Evolutionary conservation across 2,113 vertebrate species (phyloP).

Genomic region (Otocyon megalotis): DNA sequence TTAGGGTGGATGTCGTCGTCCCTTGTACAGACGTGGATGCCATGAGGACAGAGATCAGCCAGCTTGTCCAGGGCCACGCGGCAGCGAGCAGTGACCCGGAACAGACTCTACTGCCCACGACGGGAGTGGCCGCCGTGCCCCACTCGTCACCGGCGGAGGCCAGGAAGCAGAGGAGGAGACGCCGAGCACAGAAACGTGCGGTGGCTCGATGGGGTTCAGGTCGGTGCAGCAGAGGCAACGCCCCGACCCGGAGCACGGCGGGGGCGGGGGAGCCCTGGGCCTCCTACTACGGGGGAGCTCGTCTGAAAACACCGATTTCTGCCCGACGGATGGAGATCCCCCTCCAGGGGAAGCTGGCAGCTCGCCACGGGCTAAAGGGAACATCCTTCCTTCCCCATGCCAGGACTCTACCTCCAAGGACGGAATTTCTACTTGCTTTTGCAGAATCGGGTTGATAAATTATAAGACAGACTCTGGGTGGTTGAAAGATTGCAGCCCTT

Average conservation of each 20-base stretch:
- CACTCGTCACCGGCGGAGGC: not conserved
- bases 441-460: slow-evolving; percentile 44
- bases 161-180: not conserved
- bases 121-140: not conserved
- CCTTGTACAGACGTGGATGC: not conserved
- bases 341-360: not conserved
- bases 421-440: not conserved
- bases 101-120: not conserved
- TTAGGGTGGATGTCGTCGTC: not conserved
- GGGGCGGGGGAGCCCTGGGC: not conserved
- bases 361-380: not conserved
- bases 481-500: slow-evolving; percentile 34
- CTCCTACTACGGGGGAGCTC: not conserved
- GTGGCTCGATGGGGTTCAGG: not conserved
- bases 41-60: not conserved
- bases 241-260: not conserved
- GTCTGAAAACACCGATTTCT: not conserved
- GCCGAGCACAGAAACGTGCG: not conserved
- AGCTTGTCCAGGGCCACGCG: not conserved
- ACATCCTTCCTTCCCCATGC: not conserved
- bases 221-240: not conserved
- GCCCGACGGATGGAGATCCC: not conserved
- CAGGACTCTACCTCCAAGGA: not conserved
- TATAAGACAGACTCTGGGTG: slow-evolving; percentile 11
- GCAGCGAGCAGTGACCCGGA: not conserved